A percentile compares a stretch with the other conserved stretches of the same genome.
These are phyloP conservation scores for Rhaphigaster nebulosa DNA, from an alignment of 2,888 invertebrate genomes.

Conservation along the genomic window DNA sequence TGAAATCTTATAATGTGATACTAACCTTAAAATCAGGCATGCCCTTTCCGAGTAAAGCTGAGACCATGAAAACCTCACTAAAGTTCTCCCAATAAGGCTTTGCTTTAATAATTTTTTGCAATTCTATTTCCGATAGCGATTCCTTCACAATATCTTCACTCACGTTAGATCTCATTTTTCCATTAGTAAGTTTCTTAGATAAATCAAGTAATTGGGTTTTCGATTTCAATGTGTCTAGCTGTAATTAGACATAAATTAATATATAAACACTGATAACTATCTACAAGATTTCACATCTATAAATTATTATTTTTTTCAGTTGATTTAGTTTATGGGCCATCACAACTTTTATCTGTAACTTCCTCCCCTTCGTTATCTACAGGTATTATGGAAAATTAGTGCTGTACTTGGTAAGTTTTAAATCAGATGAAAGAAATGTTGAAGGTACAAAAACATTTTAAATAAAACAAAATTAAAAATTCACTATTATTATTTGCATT, in stretches of 20 bases:
- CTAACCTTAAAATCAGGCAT: constrained; percentile 78
- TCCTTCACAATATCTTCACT: constrained; percentile 65
- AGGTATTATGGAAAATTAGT: not conserved
- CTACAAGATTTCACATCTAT: not conserved
- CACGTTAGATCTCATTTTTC: constrained; percentile 57
- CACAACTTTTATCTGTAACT: not conserved
- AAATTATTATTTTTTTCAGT: not conserved
- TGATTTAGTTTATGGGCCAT: not conserved
- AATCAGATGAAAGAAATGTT: not conserved
- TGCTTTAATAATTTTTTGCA: constrained; percentile 64
- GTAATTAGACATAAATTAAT: constrained; percentile 62
- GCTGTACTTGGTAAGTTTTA: not conserved
- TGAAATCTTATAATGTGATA: not conserved
- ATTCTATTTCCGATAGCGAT: constrained; percentile 66
- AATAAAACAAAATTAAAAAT: no score
- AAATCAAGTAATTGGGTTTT: constrained; percentile 82
- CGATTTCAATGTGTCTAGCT: constrained; percentile 80
- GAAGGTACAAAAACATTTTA: no score
- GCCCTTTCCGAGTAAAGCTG: constrained; percentile 83
- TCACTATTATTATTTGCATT: no score
- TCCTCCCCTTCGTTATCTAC: no score
- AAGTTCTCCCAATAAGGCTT: constrained; percentile 81
- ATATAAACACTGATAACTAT: not conserved
- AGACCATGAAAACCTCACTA: constrained; percentile 91
- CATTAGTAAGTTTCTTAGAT: constrained; percentile 76